These are phyloP conservation scores for Drosophila putrida DNA, from an alignment of 2,888 invertebrate species.

Conservation along the genomic window DNA sequence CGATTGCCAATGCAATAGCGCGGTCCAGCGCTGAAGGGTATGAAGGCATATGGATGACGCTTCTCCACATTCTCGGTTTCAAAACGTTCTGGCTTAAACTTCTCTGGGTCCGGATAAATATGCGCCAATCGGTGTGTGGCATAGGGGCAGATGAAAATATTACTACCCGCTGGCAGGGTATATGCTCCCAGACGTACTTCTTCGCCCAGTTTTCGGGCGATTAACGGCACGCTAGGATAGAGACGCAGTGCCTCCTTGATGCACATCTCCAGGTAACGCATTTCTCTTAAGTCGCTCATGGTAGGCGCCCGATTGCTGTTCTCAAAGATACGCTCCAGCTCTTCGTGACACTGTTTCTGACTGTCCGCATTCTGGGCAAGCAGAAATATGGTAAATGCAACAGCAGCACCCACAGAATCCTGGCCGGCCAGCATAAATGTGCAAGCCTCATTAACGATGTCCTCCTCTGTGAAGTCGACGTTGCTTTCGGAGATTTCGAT, in stretches of 20 bases:
- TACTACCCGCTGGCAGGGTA: constrained; percentile 87
- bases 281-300: constrained; percentile 87
- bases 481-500: constrained; percentile 86
- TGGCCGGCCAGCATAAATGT: constrained; percentile 89
- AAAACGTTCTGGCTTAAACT: constrained; percentile 87
- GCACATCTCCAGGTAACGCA: constrained; percentile 90
- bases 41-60: constrained; percentile 87
- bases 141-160: constrained; percentile 87
- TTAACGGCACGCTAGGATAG: constrained; percentile 85
- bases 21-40: constrained; percentile 88
- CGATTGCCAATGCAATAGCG: constrained; percentile 87
- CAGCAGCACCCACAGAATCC: constrained; percentile 87
- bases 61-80: constrained; percentile 86
- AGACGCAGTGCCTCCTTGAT: constrained; percentile 89
- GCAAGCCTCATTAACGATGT: constrained; percentile 87
- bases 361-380: constrained; percentile 86
- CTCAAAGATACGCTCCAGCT: constrained; percentile 86
- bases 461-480: constrained; percentile 86
- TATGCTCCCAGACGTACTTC: constrained; percentile 85
- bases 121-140: constrained; percentile 87
- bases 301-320: constrained; percentile 85
- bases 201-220: constrained; percentile 84
- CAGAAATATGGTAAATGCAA: constrained; percentile 87
- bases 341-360: constrained; percentile 86
- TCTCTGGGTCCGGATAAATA: constrained; percentile 87